Evolutionary conservation across 2,113 vertebrate species (phyloP).

Genomic region (Carollia perspicillata): DNA sequence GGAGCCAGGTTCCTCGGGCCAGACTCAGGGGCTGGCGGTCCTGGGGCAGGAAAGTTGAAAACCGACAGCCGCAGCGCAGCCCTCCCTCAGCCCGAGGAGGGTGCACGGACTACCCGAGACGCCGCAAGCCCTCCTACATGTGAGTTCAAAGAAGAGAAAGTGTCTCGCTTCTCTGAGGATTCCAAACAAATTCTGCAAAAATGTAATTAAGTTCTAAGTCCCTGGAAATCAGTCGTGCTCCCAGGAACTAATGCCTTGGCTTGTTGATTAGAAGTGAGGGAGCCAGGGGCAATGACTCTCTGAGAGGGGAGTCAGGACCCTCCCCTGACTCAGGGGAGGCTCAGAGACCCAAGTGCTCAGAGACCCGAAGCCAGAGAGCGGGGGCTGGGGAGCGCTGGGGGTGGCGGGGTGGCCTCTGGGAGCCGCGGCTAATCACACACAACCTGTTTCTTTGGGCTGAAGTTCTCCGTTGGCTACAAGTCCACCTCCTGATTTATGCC

Average conservation of each 20-base stretch:
- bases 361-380: constrained; percentile 60
- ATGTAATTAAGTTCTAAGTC: constrained; percentile 82
- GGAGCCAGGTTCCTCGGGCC: not conserved
- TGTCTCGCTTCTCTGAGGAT: constrained; percentile 72
- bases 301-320: constrained; percentile 69
- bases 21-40: not conserved
- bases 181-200: constrained; percentile 78
- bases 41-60: constrained; percentile 71
- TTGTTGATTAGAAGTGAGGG: constrained; percentile 78
- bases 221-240: constrained; percentile 82
- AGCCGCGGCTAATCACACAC: constrained; percentile 68
- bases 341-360: constrained; percentile 63
- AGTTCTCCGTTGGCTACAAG: constrained; percentile 19
- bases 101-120: constrained; percentile 71
- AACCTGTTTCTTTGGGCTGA: constrained; percentile 67
- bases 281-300: constrained; percentile 77
- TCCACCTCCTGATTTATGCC: not conserved
- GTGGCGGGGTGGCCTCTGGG: not conserved
- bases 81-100: not conserved
- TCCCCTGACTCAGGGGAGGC: too few relatives aligned
- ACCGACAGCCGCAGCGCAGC: constrained; percentile 60
- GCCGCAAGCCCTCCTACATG: constrained; percentile 64
- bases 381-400: not conserved
- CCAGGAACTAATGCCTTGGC: constrained; percentile 78
- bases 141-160: constrained; percentile 77